phyloP scores from a whole-genome alignment of 2,888 invertebrate species.

The Lobophora halterata region DNA sequence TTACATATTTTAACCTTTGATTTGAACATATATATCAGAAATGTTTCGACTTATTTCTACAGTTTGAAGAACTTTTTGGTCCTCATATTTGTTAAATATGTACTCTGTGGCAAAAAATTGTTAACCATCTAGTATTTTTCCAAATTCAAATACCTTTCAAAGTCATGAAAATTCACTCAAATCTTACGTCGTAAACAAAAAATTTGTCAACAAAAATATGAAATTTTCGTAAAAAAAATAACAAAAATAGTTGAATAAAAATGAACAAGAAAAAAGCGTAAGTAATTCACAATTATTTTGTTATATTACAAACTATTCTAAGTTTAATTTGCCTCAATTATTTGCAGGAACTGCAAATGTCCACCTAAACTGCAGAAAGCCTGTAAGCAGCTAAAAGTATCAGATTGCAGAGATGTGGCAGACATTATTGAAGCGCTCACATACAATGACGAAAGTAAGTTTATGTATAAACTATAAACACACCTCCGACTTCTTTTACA shows the following conservation, averaged over 20 bases:
- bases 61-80: no score
- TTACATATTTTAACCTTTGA: no score
- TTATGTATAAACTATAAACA: constrained; percentile 1
- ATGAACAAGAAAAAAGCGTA: constrained; percentile 49
- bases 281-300: constrained; percentile 24
- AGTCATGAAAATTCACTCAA: constrained; percentile 1
- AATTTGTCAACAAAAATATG: constrained; percentile 23
- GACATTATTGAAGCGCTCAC: constrained; percentile 63
- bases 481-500: neutral
- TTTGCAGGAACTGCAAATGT: constrained; percentile 54
- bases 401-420: constrained; percentile 54
- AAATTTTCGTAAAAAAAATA: constrained; percentile 11
- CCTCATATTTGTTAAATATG: no score
- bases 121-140: constrained; percentile 16
- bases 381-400: constrained; percentile 41
- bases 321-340: constrained; percentile 1
- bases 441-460: constrained; percentile 49
- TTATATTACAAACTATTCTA: constrained; percentile 17
- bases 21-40: no score
- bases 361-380: constrained; percentile 39
- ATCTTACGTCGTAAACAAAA: no score
- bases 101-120: constrained; percentile 4
- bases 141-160: constrained; percentile 16
- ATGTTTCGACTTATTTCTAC: no score
- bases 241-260: constrained; percentile 26